Base-by-base conservation (phyloP, 1,140 invertebrate species). In the Leguminivora glycinivorella region DNA sequence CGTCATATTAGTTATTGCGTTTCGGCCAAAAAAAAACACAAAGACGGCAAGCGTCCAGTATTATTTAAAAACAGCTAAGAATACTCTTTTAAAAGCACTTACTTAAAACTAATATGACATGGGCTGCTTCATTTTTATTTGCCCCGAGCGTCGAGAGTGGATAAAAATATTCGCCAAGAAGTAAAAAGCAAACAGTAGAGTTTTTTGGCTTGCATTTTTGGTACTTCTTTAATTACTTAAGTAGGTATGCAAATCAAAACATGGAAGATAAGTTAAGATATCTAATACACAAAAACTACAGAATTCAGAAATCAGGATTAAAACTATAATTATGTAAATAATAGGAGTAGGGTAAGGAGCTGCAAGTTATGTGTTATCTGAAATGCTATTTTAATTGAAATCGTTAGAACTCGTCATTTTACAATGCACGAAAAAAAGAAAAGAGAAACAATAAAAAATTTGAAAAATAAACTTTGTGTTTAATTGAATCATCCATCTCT, bases 401-500 rank as follows among this genome's bases (percentile, higher is more conserved):
- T n/a, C n/a, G n/a, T n/a, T n/a, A n/a, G n/a, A n/a, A n/a, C 10
- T 34, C 9, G 7, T 3, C 34, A 38, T 3, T 14, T 4, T 22
- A 52, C 19, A 52, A 52, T 22, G 47, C 19, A 22, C 14, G n/a
- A 52, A 52, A 22, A 22, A 52, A 22, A 52, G 5, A 52, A 22
- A 52, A 22, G 6, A 22, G 19, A 52, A 52, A 22, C 47, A 22
- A 52, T 52, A 17, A 52, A 2, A 19, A 63, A 17, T 29, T 63
- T 31, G 58, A 63, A 63, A 63, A 17, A 63, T 5, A 63, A 34
- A 63, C 58, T 17, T n/a, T 19, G 14, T 31, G 6, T 63, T 34
- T 63, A 63, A 63, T 63, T 63, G 26, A 63, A 31, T 31, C 58
- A 12, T 31, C 25, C 26, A 19, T 63, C 58, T 63, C 58, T 31